Evolutionary conservation across 2,797 vertebrate genomes (phyloP).

Genomic region (Ficedula albicollis): DNA sequence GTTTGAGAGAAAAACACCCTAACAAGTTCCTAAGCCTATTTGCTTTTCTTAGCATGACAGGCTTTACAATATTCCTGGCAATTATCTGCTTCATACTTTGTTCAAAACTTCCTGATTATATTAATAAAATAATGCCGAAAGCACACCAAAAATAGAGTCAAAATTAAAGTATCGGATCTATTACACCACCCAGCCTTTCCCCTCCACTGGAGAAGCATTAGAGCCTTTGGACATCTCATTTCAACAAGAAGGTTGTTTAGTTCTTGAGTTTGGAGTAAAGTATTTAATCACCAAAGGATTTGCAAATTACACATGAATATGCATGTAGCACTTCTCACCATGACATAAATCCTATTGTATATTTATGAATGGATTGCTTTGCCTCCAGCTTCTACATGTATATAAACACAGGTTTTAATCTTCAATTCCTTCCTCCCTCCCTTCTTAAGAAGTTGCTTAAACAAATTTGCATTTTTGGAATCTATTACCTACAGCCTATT

Average conservation of each 20-base stretch:
- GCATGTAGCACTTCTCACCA: constrained; percentile 54
- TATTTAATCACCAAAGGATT: constrained; percentile 51
- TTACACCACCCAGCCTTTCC: constrained; percentile 28
- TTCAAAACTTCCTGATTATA: constrained; percentile 8
- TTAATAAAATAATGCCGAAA: constrained; percentile 32
- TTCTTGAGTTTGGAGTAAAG: constrained; percentile 46
- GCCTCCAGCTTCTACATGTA: constrained; percentile 52
- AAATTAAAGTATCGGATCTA: constrained; percentile 24
- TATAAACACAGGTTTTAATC: constrained; percentile 60
- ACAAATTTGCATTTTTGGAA: constrained; percentile 55
- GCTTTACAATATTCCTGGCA: not conserved
- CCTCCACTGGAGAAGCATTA: not conserved
- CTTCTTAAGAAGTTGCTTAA: constrained; percentile 45
- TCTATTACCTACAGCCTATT: constrained; percentile 21
- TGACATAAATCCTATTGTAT: constrained; percentile 59
- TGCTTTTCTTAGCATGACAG: not conserved
- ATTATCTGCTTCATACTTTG: not conserved
- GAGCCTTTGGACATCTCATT: constrained; percentile 50
- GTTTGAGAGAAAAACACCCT: not conserved
- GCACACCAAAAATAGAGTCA: not conserved
- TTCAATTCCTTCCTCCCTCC: constrained; percentile 36
- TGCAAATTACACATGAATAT: constrained; percentile 64
- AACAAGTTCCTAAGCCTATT: not conserved
- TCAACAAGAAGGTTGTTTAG: constrained; percentile 53
- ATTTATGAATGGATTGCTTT: constrained; percentile 60